phyloP scores from a whole-genome alignment of 2,888 invertebrate species.

The Noctua janthina region DNA sequence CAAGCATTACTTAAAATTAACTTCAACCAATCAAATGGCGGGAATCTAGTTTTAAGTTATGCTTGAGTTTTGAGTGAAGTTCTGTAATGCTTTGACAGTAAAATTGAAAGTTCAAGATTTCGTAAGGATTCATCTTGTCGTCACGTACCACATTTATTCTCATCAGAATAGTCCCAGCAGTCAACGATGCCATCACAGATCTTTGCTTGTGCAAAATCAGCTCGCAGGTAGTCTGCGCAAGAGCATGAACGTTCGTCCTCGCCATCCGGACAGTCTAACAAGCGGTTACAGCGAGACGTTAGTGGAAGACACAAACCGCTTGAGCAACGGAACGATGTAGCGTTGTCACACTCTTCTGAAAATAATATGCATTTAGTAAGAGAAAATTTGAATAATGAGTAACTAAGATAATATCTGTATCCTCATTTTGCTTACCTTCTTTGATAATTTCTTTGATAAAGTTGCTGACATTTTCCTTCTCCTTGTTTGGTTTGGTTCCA shows the following conservation, averaged over 20 bases:
- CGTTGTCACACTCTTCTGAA: constrained; percentile 85
- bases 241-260: constrained; percentile 93
- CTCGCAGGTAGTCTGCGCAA: constrained; percentile 93
- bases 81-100: not conserved
- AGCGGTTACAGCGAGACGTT: constrained; percentile 93
- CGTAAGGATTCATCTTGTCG: not conserved
- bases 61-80: not conserved
- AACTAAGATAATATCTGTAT: not conserved
- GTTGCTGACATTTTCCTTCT: constrained; percentile 71
- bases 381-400: not conserved
- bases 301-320: constrained; percentile 92
- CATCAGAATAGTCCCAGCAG: constrained; percentile 95
- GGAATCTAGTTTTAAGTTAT: not conserved
- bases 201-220: constrained; percentile 93
- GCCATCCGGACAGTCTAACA: constrained; percentile 93
- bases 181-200: constrained; percentile 95
- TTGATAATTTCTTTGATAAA: constrained; percentile 56
- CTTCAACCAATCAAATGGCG: not conserved
- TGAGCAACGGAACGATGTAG: constrained; percentile 90
- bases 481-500: constrained; percentile 74
- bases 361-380: constrained; percentile 27
- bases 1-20: not conserved
- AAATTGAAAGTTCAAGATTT: not conserved
- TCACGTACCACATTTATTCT: constrained; percentile 93
- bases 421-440: constrained; percentile 72